These are phyloP conservation scores for Callipepla californica DNA, from an alignment of 2,113 vertebrate genomes.

Conservation along the genomic window DNA sequence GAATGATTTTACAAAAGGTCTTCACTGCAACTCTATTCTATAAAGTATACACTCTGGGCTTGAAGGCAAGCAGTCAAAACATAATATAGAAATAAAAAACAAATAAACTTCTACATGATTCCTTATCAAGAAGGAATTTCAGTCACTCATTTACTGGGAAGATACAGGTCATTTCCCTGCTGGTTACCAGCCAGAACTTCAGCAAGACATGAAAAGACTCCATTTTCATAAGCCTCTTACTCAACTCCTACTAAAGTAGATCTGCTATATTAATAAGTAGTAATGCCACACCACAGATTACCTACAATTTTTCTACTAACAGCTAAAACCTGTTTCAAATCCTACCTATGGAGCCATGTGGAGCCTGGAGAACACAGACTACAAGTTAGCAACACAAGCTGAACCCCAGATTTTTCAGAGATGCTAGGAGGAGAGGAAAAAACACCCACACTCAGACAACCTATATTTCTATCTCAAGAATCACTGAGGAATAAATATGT, in stretches of 20 bases:
- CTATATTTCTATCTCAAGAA: not conserved
- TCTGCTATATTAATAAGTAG: conserved; percentile 39
- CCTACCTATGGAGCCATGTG: not conserved
- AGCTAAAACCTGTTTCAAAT: not conserved
- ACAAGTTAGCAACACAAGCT: not conserved
- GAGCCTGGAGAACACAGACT: not conserved
- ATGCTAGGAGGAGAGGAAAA: fast-evolving
- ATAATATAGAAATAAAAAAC: not conserved
- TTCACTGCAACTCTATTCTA: not conserved
- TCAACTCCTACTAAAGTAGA: conserved; percentile 50
- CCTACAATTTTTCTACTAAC: conserved; percentile 35
- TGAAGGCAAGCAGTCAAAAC: not conserved
- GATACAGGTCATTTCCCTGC: not conserved
- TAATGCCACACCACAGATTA: conserved; percentile 30
- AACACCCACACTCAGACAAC: not conserved
- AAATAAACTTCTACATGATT: not conserved
- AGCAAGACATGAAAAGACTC: conserved; percentile 42
- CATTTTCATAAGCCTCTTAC: conserved; percentile 58
- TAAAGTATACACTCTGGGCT: not conserved
- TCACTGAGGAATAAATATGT: not conserved
- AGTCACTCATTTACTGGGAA: not conserved
- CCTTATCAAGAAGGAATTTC: not conserved
- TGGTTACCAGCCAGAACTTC: conserved; percentile 43
- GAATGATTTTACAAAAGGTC: not conserved
- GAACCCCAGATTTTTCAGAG: not conserved